These are phyloP conservation scores for Cloeon dipterum DNA, from an alignment of 2,888 invertebrate species.

Conservation along the genomic window DNA sequence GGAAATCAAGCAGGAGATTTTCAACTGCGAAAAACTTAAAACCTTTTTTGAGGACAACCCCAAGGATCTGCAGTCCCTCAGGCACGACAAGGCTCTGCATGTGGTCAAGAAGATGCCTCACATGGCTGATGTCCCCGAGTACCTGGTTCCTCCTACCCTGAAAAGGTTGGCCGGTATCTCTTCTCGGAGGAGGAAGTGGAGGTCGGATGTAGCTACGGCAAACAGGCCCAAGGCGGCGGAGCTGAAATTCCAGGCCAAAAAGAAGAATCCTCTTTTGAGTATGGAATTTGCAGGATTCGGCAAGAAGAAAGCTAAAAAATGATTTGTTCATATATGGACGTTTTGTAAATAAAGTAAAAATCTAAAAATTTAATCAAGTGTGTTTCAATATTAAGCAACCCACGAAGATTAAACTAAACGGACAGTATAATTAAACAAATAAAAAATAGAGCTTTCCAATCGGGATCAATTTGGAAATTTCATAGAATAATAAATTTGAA, in stretches of 20 bases:
- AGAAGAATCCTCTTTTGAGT: constrained; percentile 40
- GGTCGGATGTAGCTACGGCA: constrained; percentile 12
- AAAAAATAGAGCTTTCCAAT: too few species aligned
- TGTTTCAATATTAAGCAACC: not conserved
- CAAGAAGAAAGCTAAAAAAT: constrained; percentile 16
- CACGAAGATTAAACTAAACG: too few species aligned
- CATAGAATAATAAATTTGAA: too few species aligned
- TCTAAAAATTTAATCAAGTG: not conserved
- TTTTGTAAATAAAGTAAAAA: not conserved
- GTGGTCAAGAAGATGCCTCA: constrained; percentile 66
- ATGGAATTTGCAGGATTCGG: constrained; percentile 34
- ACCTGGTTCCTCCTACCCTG: constrained; percentile 59
- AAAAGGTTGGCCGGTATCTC: constrained; percentile 34
- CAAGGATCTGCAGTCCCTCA: constrained; percentile 56
- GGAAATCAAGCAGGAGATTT: constrained; percentile 84
- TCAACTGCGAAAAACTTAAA: constrained; percentile 81
- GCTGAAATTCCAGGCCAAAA: constrained; percentile 27
- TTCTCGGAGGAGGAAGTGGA: constrained; percentile 15
- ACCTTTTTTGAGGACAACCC: constrained; percentile 86
- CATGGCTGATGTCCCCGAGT: constrained; percentile 78
- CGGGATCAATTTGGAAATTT: too few species aligned
- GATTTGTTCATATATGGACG: not conserved
- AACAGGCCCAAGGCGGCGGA: constrained; percentile 6
- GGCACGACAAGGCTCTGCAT: constrained; percentile 68
- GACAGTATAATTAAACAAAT: too few species aligned